These are phyloP conservation scores for Heptranchias perlo DNA, from an alignment of 2,113 vertebrate species.

Conservation along the genomic window DNA sequence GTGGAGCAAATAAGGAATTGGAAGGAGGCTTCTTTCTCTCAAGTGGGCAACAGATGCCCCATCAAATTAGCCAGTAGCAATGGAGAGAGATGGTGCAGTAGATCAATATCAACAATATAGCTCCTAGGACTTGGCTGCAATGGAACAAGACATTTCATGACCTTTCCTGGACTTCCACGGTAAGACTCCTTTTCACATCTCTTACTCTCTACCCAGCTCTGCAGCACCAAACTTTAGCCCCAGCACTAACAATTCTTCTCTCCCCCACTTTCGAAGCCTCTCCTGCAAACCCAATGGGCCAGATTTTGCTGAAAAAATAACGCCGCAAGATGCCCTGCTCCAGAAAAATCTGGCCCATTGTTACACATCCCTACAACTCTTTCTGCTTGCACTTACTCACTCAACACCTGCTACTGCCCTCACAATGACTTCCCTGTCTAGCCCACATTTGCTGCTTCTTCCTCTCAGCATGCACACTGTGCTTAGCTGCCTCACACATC, in stretches of 20 bases:
- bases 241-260: no score
- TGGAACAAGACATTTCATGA: no score
- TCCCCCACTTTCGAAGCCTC: no score
- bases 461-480: not conserved
- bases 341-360: not conserved
- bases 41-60: not conserved
- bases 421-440: not conserved
- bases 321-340: no score
- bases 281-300: no score
- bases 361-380: not conserved
- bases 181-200: no score
- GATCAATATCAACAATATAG: no score
- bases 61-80: not conserved
- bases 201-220: no score
- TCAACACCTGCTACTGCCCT: not conserved
- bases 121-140: no score
- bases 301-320: no score
- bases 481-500: not conserved
- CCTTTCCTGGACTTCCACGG: no score
- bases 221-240: no score
- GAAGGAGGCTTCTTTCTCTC: not conserved
- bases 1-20: not conserved
- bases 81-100: not conserved
- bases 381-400: not conserved
- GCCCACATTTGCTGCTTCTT: not conserved